Conservation (phyloP, 2,113 vertebrate genomes). For the Morone chrysops region DNA sequence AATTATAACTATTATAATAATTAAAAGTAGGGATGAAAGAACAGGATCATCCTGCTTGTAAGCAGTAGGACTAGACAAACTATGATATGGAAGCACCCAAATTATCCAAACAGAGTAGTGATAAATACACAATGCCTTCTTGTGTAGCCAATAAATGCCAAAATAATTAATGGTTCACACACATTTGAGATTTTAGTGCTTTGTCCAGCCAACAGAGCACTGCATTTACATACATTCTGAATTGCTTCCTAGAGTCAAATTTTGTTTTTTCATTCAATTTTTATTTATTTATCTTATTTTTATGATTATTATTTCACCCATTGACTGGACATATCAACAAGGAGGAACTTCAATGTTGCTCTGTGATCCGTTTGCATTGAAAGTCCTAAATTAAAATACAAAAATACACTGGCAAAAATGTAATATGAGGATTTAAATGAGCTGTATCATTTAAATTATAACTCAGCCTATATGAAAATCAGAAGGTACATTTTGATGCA, state of each 20-base stretch:
- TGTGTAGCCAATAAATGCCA: neutral
- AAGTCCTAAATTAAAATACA: neutral
- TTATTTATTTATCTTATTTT: neutral
- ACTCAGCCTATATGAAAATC: neutral
- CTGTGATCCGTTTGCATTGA: neutral
- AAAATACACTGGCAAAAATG: neutral
- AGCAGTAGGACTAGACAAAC: neutral
- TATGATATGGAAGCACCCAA: neutral
- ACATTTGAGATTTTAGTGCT: constrained; percentile 9
- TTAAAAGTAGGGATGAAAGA: neutral
- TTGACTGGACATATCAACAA: neutral
- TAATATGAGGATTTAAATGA: neutral
- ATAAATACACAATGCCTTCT: constrained; percentile 1
- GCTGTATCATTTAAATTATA: neutral
- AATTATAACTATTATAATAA: constrained; percentile 34
- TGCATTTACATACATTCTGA: constrained; percentile 17
- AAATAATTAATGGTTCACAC: constrained; percentile 6
- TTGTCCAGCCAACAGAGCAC: neutral
- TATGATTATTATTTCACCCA: constrained; percentile 7
- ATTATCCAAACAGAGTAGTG: neutral
- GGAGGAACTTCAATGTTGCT: neutral
- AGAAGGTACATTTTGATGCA: neutral
- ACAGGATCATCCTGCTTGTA: constrained; percentile 8
- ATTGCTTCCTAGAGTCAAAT: neutral
- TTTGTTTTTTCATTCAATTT: neutral